Evolutionary conservation across 2,888 invertebrate species (phyloP).

Genomic region (Dioctria linearis): DNA sequence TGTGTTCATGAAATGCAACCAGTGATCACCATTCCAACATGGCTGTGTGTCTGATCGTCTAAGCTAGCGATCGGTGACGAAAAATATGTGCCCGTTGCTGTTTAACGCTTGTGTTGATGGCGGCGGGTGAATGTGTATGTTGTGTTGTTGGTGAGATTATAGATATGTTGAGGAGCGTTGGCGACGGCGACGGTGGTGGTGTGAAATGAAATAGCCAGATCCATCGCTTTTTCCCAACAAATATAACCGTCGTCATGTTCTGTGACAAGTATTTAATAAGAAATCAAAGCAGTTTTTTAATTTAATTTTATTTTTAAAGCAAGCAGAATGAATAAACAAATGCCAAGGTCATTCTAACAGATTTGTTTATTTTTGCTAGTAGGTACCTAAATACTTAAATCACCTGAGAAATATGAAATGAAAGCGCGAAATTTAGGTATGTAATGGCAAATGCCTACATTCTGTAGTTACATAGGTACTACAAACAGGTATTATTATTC

Average conservation of each 20-base stretch:
- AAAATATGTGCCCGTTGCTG: slow-evolving; percentile 3
- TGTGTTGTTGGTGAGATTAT: too few species aligned
- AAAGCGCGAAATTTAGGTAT: slow-evolving; percentile 11
- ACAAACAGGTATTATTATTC: too few species aligned
- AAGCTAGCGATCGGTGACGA: too few species aligned
- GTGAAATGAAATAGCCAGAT: background rate
- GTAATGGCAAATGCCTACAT: background rate
- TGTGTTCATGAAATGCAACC: background rate
- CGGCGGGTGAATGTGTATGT: background rate
- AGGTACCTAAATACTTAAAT: slow-evolving; percentile 27
- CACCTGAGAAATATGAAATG: slow-evolving; percentile 22
- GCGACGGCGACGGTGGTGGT: background rate
- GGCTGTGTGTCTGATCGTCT: too few species aligned
- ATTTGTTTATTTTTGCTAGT: slow-evolving; percentile 36
- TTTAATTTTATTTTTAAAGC: background rate
- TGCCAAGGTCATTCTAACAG: slow-evolving; percentile 32
- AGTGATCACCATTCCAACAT: too few species aligned
- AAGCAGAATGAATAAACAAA: slow-evolving; percentile 36
- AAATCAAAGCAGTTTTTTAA: slow-evolving; percentile 3
- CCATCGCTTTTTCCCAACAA: background rate
- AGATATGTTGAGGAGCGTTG: background rate
- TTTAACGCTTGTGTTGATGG: background rate
- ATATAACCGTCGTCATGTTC: background rate
- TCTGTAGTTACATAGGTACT: too few species aligned
- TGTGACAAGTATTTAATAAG: background rate